A percentile compares a stretch with the other conserved stretches of the same genome.
phyloP scores from a whole-genome alignment of 1,140 invertebrate genomes.

The Trichonephila clavipes region DNA sequence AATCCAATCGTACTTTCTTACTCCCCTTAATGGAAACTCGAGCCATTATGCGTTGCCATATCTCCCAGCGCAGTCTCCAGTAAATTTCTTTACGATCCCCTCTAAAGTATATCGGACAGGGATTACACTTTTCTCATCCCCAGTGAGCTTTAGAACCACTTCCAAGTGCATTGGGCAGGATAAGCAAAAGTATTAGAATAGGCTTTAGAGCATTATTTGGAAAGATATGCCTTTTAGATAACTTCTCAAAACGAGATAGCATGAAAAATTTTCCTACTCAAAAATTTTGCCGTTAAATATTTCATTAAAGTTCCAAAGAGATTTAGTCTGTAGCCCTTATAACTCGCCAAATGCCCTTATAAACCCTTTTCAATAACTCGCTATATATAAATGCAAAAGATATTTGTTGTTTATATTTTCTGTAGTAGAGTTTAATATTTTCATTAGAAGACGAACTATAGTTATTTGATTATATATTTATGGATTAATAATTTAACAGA shows the following conservation, averaged over 20 bases:
- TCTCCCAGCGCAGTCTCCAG: not conserved
- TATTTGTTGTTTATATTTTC: no score
- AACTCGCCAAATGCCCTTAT: no score
- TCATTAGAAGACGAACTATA: no score
- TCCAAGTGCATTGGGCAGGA: no score
- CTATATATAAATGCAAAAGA: no score
- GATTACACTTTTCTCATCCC: slow-evolving; percentile 20
- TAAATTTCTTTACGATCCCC: not conserved
- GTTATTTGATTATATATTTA: no score
- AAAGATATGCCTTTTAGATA: not conserved
- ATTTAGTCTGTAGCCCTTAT: no score
- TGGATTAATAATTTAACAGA: no score
- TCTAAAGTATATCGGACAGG: not conserved
- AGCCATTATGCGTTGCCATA: not conserved
- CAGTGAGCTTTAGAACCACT: not conserved
- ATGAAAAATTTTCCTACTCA: not conserved
- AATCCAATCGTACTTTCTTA: no score
- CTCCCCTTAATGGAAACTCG: not conserved
- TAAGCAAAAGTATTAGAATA: not conserved
- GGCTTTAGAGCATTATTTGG: not conserved
- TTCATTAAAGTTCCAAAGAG: no score
- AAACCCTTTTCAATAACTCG: no score
- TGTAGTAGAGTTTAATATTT: no score
- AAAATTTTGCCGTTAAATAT: not conserved
- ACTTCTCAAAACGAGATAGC: not conserved